Base-by-base conservation (phyloP, 1,140 invertebrate genomes). In the Leptinotarsa defecta region DNA sequence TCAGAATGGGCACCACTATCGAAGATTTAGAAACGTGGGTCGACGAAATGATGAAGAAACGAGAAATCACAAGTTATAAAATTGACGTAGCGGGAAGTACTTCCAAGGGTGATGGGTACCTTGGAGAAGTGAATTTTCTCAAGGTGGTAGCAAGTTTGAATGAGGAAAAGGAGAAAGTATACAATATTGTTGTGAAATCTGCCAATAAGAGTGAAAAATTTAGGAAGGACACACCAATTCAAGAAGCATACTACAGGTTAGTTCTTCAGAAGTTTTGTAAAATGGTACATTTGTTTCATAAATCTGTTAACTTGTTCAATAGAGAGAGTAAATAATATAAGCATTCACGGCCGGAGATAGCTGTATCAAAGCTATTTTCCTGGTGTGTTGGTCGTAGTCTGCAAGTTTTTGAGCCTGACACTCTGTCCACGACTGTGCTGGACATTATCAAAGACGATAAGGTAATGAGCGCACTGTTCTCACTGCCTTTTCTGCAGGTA, bases 121-220 rank as follows among this genome's bases (percentile, higher is more conserved):
- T 83, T n/a, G 80, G 81, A n/a, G 76, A 81, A 72, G 77, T 83
- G 13, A 76, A 74, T 24, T 83, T 81, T 57, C 68, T 81, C 19
- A 78, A 78, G 64, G 76, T 81, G 1, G 49, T 71, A 19, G 48
- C 74, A 3, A 64, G 48, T 2, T 67, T 27, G 13, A 75, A 76
- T 27, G 49, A 74, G 4, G 73, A 68, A 20, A 64, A 68, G 4
- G 69, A 70, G 8, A 78, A 79, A 76, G 64, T 74, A 3, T 78
- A 77, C 48, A 48, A 81, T 71, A 48, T 83, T 5, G 79, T 83
- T 1, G 73, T 81, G 20, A 83, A 83, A 69, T 76, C 78, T 6
- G 78, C 80, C 1, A 81, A 81, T 52, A 72, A 74, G 64, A 73
- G 73, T 34, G 76, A 78, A 5, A 77, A 81, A 62, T 57, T 80